Evolutionary conservation across 2,888 invertebrate genomes (phyloP), one percentile per base, ranked within the genome.

Genomic region (Vesta saturnalis): DNA sequence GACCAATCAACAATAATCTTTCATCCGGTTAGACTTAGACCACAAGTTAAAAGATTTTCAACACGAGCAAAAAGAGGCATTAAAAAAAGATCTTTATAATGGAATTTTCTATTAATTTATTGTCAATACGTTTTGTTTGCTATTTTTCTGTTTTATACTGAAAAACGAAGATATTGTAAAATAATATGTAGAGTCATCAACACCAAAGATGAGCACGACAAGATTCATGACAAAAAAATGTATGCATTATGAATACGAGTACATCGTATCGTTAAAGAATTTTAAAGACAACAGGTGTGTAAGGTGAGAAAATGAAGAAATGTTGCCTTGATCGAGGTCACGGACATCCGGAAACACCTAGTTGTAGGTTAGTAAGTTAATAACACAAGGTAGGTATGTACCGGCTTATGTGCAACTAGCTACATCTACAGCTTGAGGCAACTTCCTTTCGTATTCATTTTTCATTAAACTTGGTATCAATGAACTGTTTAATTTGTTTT

Each of bases 361-460:
- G 73, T 73, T 77, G 75, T 80, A 74, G 79, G 81, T 81, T 75
- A 82, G 80, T 81, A 79, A 80, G 80, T 74, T 78, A 79, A 77
- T 77, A 71, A 77, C 75, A 68, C 73, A 72, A 16, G 8, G 5
- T 14, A 72, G 71, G 10, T 4, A 39, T 72, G 70, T 75, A 77
- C 72, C 67, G 56, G 58, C 39, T 60, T 23, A 49, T 60, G 39
- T 57, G 52, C 60, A 43, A 15, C 39, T 16, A 52, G 54, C 19
- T 59, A 22, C 54, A 15, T 59, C 43, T 54, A 43, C 39, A 6
- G 16, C 52, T 43, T 0, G 30, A 56, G 52, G 58, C 47, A 62
- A n/a, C n/a, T 14, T 63, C 43, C n/a, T 43, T 57, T 49, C 21
- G 22, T 19, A 57, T 58, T 57, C 57, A 46, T 55, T 63, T 63